Percentiles rank a stretch among this genome's conserved stretches.
phyloP scores from a whole-genome alignment of 2,113 vertebrate genomes.

The Spheniscus mendiculus region DNA sequence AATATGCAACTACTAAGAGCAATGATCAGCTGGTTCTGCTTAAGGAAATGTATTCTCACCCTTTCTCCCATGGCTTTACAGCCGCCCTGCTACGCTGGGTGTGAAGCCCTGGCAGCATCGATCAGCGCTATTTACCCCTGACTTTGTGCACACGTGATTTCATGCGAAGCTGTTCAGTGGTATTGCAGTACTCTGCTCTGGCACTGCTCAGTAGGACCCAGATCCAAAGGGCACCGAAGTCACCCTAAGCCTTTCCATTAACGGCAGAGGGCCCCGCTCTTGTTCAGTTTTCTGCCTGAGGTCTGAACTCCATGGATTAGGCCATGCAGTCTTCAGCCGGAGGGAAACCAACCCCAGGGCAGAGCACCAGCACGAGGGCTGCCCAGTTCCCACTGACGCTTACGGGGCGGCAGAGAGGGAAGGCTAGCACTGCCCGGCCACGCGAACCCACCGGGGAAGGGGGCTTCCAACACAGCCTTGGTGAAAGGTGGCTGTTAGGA shows the following conservation, averaged over 20 bases:
- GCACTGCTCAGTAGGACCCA: not conserved
- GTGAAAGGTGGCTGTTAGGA: not conserved
- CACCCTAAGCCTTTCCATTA: not conserved
- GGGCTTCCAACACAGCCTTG: not conserved
- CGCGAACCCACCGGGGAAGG: not conserved
- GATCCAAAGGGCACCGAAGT: not conserved
- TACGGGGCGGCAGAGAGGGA: not conserved
- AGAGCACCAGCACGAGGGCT: not conserved
- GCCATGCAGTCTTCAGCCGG: rapidly evolving
- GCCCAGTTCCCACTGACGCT: not conserved
- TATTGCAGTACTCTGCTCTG: not conserved
- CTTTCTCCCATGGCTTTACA: not conserved
- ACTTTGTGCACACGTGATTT: not conserved
- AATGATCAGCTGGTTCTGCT: not conserved
- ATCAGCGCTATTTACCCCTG: not conserved
- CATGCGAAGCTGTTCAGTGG: not conserved
- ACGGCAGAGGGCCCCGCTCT: not conserved
- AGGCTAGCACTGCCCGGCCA: not conserved
- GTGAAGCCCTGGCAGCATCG: not conserved
- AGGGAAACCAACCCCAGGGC: not conserved
- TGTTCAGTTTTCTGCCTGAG: not conserved
- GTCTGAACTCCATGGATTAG: not conserved
- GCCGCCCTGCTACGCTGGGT: not conserved
- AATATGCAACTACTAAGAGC: not conserved
- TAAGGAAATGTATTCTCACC: not conserved